Conservation (phyloP, 2,113 vertebrate genomes). For the Zingel zingel region DNA sequence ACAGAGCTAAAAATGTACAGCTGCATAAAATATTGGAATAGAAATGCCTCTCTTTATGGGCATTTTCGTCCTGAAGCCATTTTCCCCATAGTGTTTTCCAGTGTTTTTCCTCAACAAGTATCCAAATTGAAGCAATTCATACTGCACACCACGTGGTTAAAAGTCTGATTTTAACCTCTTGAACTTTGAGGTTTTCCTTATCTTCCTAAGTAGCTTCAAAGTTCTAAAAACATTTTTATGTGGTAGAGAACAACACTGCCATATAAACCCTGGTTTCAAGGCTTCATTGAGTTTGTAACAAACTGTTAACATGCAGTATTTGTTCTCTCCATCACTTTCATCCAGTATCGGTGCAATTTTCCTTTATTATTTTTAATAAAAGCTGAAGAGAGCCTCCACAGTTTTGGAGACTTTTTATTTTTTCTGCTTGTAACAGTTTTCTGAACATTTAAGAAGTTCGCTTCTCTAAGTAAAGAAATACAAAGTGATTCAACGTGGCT, state of each 20-base stretch:
- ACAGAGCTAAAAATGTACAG: background rate
- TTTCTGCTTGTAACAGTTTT: constrained; percentile 48
- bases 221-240: background rate
- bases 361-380: background rate
- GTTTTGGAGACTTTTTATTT: background rate
- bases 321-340: background rate
- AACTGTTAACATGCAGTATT: background rate
- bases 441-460: constrained; percentile 72
- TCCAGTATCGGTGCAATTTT: background rate
- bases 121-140: background rate
- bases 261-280: background rate
- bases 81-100: background rate
- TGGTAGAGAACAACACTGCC: background rate
- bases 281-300: background rate
- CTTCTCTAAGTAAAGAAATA: constrained; percentile 74
- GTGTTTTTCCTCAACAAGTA: background rate
- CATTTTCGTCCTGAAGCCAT: background rate
- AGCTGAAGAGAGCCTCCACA: background rate
- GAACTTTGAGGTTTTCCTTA: background rate
- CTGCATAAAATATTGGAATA: background rate
- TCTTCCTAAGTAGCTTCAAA: background rate
- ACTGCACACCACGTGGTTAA: background rate
- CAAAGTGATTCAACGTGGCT: constrained; percentile 82
- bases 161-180: background rate
- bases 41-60: background rate